Evolutionary conservation across 2,113 vertebrate genomes (phyloP), one percentile per base, ranked within the genome.

Genomic region (Beaufortia kweichowensis): DNA sequence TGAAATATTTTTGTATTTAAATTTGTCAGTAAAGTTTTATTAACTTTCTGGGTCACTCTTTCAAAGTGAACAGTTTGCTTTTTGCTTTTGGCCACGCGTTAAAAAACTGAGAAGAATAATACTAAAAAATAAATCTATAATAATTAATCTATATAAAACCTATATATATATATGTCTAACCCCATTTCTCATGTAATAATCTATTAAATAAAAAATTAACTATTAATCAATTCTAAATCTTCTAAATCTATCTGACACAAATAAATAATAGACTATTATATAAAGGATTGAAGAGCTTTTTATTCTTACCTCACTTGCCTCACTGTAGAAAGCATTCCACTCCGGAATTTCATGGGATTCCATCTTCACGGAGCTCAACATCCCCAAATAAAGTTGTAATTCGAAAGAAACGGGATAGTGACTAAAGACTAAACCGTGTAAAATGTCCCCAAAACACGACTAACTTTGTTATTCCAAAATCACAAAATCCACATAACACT

Each of bases 341-440:
- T 94, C 93, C 24, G 93, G 85, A 70, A 94, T 82, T 81, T 94
- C 93, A 69, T 94, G 93, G 31, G 89, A 88, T 89, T 94, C 93
- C 93, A 94, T 94, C 88, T 94, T 94, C 89, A 94, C 91, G 24
- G 93, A 94, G 81, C 90, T 93, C 91, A 93, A 92, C 93, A 94
- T 94, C 88, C 92, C 92, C 86, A 84, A 86, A 39, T 65, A 76
- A 83, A 77, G 80, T 75, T 82, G 65, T 60, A 63, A 73, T 81
- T 75, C 66, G 68, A 26, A 39, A 65, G 15, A 76, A 76, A 29
- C 26, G 43, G 8, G 35, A 43, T 59, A 46, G 8, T 15, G 61
- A 39, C 48, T 14, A 29, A 23, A 21, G 14, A 65, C 72, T 63
- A 63, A 46, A 39, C 50, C 31, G 31, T 56, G 31, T 70, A 33